A percentile compares a stretch with the other conserved stretches of the same genome.
These are phyloP conservation scores for Nyctalus aviator DNA, from an alignment of 2,797 vertebrate species.

Conservation along the genomic window DNA sequence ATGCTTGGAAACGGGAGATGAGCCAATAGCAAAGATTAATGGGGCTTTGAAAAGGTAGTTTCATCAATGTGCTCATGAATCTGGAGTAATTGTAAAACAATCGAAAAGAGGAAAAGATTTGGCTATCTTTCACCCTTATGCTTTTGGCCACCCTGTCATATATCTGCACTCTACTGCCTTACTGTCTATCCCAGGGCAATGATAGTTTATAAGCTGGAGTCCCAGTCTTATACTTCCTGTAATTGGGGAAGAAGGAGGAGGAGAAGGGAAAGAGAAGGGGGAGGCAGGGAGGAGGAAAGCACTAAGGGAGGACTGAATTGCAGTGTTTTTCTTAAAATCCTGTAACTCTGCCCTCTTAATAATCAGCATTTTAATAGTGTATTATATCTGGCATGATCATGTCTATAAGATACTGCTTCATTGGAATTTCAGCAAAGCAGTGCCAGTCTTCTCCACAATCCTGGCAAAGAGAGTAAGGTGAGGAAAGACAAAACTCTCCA, in stretches of 20 bases:
- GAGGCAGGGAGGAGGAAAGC: background rate
- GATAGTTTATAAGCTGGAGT: background rate
- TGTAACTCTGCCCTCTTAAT: background rate
- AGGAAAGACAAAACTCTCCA: background rate
- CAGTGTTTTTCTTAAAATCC: background rate
- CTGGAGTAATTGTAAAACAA: conserved; percentile 52
- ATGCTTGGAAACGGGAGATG: conserved; percentile 68
- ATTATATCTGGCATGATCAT: background rate
- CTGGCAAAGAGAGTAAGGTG: background rate
- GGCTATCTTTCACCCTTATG: background rate
- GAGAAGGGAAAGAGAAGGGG: background rate
- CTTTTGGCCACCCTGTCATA: background rate
- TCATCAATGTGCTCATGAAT: conserved; percentile 67
- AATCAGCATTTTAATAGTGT: background rate
- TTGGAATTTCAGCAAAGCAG: conserved; percentile 39
- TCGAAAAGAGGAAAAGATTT: conserved; percentile 37
- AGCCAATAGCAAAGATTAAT: conserved; percentile 72
- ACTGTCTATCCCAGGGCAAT: background rate
- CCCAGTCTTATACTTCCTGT: background rate
- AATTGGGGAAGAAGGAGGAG: fast-evolving
- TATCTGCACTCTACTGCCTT: background rate
- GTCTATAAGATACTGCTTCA: background rate
- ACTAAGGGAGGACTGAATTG: background rate
- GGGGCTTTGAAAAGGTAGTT: conserved; percentile 67
- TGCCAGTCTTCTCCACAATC: background rate